Conservation (phyloP, 2,113 vertebrate genomes). For the Onychostruthus taczanowskii region DNA sequence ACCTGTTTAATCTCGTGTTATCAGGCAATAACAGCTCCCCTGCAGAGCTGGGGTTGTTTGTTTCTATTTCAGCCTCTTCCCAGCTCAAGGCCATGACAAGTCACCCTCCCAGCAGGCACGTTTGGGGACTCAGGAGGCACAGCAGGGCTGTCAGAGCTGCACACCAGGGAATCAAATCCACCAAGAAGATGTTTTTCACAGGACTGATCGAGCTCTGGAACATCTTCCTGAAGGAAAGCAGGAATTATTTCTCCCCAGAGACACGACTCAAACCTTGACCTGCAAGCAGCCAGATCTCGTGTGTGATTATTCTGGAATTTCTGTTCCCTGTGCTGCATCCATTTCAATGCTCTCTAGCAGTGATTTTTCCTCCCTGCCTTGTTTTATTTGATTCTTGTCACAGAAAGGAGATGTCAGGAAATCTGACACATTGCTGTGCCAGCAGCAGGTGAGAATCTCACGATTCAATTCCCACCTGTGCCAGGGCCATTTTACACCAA, state of each 20-base stretch:
- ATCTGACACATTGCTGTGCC: background rate
- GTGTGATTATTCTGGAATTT: background rate
- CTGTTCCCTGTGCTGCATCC: background rate
- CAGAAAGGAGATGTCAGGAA: conserved; percentile 26
- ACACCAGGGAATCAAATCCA: background rate
- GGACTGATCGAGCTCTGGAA: background rate
- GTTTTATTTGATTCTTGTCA: conserved; percentile 9
- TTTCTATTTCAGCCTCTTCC: background rate
- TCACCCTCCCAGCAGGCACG: fast-evolving
- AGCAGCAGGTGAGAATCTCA: conserved; percentile 37
- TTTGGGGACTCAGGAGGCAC: background rate
- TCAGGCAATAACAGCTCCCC: background rate
- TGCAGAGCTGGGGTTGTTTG: background rate
- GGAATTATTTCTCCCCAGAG: background rate
- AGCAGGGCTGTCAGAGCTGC: background rate
- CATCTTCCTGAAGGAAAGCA: background rate
- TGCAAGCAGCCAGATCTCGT: background rate
- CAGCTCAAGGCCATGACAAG: background rate
- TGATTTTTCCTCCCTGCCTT: background rate
- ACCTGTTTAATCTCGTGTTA: fast-evolving
- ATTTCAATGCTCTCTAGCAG: background rate
- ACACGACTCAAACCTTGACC: background rate
- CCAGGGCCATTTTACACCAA: background rate
- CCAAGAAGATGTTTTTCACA: background rate
- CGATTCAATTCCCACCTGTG: conserved; percentile 29